Percentiles rank a stretch among this genome's conserved stretches.
These are phyloP conservation scores for Sminthopsis crassicaudata DNA, from an alignment of 2,113 vertebrate species.

Conservation along the genomic window DNA sequence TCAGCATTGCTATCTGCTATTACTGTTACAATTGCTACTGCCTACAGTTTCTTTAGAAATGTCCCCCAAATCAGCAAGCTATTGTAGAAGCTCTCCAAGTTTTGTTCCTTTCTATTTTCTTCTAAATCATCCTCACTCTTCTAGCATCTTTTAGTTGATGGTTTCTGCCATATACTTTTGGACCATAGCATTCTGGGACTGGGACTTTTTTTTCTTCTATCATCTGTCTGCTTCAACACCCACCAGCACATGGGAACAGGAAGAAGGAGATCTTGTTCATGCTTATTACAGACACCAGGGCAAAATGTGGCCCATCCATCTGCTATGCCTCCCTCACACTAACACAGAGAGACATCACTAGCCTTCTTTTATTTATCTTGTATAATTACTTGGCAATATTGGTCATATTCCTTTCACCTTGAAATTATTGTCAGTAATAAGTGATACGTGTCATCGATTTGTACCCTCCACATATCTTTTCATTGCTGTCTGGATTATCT, in stretches of 20 bases:
- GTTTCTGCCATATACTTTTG: neutral
- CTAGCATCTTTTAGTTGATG: neutral
- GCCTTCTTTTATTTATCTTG: neutral
- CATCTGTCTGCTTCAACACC: neutral
- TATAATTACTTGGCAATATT: neutral
- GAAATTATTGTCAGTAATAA: neutral
- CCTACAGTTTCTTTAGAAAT: neutral
- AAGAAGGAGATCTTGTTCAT: neutral
- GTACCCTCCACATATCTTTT: neutral
- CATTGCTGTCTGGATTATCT: neutral
- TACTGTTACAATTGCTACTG: neutral
- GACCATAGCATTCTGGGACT: neutral
- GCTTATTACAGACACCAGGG: neutral
- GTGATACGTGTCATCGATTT: neutral
- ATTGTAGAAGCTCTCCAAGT: neutral
- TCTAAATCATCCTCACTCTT: neutral
- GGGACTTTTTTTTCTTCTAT: neutral
- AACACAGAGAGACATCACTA: neutral
- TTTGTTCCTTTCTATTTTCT: neutral
- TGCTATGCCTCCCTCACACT: neutral
- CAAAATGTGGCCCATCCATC: neutral
- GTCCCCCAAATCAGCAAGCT: neutral
- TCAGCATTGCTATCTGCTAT: neutral
- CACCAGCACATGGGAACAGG: neutral
- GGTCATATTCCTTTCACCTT: neutral